Base-by-base conservation (phyloP, 1,140 invertebrate species). In the Heliconius congener region DNA sequence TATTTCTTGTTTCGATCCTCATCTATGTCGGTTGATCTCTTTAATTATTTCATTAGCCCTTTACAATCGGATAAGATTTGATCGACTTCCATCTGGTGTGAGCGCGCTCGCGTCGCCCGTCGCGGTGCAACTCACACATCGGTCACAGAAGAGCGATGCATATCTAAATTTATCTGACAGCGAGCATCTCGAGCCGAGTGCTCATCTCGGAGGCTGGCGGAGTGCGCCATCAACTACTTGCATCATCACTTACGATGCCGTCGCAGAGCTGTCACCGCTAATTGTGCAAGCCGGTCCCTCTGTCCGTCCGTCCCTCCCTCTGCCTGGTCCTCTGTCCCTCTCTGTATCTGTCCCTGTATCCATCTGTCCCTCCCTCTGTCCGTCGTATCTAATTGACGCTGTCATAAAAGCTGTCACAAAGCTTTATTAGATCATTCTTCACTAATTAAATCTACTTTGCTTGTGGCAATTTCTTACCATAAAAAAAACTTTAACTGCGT, bases 231-330 rank as follows among this genome's bases (percentile, higher is more conserved):
- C 73, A 23, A 0, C 23, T 23, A 23, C 23, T 80, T 76, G 76
- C 78, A 71, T 80, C 74, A 80, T 46, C 75, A 37, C n/a, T 23
- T 23, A 79, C 34, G 66, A 57, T 60, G 72, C 46, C n/a, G 55
- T 75, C 77, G 46, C 60, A 30, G 13, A 23, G 13, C 23, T 66
- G 60, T 66, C 60, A 19, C 71, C 50, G 74, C 23, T 60, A 80
- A 72, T 72, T 72, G 74, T 76, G 74, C 50, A 76, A 80, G 50
- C 72, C 27, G 39, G 50, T 19, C 34, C 57, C 18, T 42, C 39
- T 42, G 9, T 42, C 8, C 2, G 37, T 19, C 34, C 42, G 30
- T 34, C 30, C 3, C 2, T 34, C 30, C 30, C 30, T 3, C 8
- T 39, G 42, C 4, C 42, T 46, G 42, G 23, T 23, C 23, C 23